A percentile compares a stretch with the other conserved stretches of the same genome.
phyloP scores from a whole-genome alignment of 2,113 vertebrate genomes.

The Odontesthes bonariensis region DNA sequence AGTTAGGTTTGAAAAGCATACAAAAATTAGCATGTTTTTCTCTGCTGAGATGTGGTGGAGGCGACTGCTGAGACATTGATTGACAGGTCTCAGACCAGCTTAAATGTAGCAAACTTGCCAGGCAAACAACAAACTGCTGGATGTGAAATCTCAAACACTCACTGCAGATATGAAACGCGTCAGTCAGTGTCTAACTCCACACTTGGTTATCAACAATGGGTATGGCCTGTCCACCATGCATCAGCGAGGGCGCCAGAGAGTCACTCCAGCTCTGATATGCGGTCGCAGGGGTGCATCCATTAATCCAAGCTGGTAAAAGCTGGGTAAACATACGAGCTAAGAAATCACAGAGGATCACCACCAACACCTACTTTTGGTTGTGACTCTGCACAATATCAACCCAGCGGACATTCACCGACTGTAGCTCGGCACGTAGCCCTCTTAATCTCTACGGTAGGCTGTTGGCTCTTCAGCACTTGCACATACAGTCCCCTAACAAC shows the following conservation, averaged over 20 bases:
- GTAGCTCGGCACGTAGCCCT: too few relatives aligned
- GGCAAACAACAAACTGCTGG: too few relatives aligned
- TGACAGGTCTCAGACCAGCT: neutral
- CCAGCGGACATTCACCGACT: too few relatives aligned
- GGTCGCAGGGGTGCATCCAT: neutral
- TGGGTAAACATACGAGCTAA: neutral
- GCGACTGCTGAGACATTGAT: neutral
- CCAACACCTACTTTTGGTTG: too few relatives aligned
- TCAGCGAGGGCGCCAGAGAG: too few relatives aligned
- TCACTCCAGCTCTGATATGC: too few relatives aligned
- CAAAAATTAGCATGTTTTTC: neutral
- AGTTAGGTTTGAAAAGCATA: neutral
- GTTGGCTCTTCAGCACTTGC: too few relatives aligned
- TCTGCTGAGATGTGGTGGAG: neutral
- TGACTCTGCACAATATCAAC: too few relatives aligned
- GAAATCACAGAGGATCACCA: too few relatives aligned
- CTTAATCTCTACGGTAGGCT: too few relatives aligned
- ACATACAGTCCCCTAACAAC: too few relatives aligned
- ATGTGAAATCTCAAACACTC: neutral
- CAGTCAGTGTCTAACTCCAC: neutral
- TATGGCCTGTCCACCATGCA: neutral
- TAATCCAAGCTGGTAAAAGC: neutral
- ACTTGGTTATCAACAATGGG: neutral
- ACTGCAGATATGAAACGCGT: neutral
- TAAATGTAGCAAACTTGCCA: neutral